These are phyloP conservation scores for Hypsopygia costalis DNA, from an alignment of 2,888 invertebrate species.

Conservation along the genomic window DNA sequence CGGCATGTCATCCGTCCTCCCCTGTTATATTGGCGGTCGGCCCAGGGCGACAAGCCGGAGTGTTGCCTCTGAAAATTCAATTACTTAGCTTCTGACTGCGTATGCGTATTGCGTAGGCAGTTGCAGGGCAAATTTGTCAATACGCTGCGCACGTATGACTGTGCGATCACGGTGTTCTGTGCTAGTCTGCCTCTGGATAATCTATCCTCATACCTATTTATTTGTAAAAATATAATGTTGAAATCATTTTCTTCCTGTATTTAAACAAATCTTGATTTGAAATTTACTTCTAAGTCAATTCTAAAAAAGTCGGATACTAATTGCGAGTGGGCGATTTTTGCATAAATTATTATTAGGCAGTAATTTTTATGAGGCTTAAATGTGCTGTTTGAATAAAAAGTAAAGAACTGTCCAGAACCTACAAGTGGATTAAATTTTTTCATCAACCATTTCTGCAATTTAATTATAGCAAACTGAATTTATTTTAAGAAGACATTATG, in stretches of 20 bases:
- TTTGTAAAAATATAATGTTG: no score
- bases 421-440: conserved; percentile 20
- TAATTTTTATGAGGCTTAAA: no score
- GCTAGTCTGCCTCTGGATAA: no score
- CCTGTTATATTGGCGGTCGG: conserved; percentile 45
- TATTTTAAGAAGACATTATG: conserved; percentile 3
- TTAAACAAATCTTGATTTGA: no score
- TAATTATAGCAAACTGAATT: conserved; percentile 15
- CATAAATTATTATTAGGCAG: no score
- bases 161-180: conserved; percentile 10
- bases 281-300: no score
- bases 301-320: no score
- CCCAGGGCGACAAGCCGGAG: conserved; percentile 37
- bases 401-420: conserved; percentile 16
- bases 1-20: conserved; percentile 44
- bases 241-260: no score
- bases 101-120: conserved; percentile 46
- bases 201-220: no score
- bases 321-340: no score
- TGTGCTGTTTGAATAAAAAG: no score
- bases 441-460: conserved; percentile 16
- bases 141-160: conserved; percentile 38
- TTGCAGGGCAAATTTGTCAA: conserved; percentile 42
- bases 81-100: conserved; percentile 54
- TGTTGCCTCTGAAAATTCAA: conserved; percentile 62